phyloP scores from a whole-genome alignment of 2,888 invertebrate species.

The Synanthedon andrenaeformis region DNA sequence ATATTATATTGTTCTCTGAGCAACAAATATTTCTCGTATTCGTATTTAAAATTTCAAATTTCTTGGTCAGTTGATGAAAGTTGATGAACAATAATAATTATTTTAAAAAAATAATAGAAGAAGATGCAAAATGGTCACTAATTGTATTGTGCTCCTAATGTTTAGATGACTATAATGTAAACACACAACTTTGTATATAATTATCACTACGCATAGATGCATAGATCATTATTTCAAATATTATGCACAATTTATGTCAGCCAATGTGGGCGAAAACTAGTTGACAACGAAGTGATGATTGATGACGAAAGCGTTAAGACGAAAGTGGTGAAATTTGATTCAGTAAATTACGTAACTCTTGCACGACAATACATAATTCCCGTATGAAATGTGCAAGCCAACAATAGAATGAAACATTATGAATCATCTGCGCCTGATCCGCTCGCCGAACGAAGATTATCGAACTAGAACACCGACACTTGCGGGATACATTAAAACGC shows the following conservation, averaged over 20 bases:
- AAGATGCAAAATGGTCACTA: no score
- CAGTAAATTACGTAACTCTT: background rate
- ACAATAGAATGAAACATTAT: slow-evolving; percentile 64
- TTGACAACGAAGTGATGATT: background rate
- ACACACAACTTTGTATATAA: background rate
- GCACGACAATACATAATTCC: slow-evolving; percentile 48
- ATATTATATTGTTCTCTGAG: no score
- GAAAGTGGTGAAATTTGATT: background rate
- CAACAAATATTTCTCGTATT: no score
- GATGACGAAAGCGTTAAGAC: background rate
- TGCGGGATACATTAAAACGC: slow-evolving; percentile 64
- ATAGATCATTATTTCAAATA: background rate
- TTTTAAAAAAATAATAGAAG: no score
- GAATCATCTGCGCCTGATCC: slow-evolving; percentile 63
- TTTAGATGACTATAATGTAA: no score
- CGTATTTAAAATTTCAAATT: no score
- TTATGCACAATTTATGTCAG: background rate
- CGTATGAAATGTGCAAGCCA: slow-evolving; percentile 50
- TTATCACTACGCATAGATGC: background rate
- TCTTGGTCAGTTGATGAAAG: no score
- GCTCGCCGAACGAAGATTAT: slow-evolving; percentile 61
- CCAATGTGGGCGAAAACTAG: background rate
- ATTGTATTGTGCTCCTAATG: no score
- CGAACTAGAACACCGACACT: slow-evolving; percentile 65
- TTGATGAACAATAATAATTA: no score